Conservation (phyloP, 2,797 vertebrate genomes). For the Lithobates sylvaticus region DNA sequence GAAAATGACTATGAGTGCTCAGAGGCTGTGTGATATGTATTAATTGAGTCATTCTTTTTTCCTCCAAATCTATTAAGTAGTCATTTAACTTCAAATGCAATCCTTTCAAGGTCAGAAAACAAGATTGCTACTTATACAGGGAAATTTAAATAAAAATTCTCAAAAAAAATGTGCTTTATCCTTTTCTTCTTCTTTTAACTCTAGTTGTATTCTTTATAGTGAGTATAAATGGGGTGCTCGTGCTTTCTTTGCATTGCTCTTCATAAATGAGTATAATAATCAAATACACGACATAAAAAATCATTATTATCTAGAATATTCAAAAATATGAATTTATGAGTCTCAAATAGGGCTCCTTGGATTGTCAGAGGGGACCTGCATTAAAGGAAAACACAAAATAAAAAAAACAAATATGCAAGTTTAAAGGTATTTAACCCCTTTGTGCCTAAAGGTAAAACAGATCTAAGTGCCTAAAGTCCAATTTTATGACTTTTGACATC, state of each 20-base stretch:
- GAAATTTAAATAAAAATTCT: neutral
- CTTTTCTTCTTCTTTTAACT: neutral
- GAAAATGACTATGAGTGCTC: neutral
- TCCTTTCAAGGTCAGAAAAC: constrained; percentile 20
- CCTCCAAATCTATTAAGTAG: constrained; percentile 7
- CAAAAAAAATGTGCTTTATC: neutral
- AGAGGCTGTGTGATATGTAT: constrained; percentile 12
- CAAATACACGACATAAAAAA: neutral
- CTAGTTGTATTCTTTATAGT: neutral
- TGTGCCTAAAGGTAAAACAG: no score
- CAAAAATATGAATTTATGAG: no score
- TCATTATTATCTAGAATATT: no score
- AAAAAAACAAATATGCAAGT: no score
- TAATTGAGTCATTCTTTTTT: constrained; percentile 33
- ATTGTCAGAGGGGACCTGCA: no score
- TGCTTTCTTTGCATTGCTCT: neutral
- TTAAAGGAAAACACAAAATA: no score
- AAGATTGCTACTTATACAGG: neutral
- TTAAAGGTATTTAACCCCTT: no score
- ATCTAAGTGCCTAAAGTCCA: no score
- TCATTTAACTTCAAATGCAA: constrained; percentile 19
- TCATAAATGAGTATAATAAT: neutral
- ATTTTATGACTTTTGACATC: no score
- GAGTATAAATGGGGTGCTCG: neutral
- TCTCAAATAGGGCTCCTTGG: no score